Base-by-base conservation (phyloP, 2,797 vertebrate species). In the Schizopygopsis pylzovi region DNA sequence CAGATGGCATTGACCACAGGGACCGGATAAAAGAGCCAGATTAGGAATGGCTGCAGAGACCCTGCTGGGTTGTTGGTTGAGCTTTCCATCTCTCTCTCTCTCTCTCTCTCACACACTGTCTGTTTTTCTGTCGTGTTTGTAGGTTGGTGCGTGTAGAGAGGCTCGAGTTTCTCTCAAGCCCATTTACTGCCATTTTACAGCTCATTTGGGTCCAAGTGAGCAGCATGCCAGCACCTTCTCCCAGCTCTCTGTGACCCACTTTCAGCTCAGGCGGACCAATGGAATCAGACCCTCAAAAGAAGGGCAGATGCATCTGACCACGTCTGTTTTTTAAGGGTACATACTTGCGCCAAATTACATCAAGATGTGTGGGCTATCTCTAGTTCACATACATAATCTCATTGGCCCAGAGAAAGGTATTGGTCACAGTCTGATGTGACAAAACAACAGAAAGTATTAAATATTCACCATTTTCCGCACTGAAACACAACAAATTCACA, bases 131-230 rank as follows among this genome's bases (percentile, higher is more conserved):
- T 81, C 65, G 72, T 80, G 33, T 71, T 82, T 67, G 16, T 39
- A 28, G 39, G 37, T 76, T 72, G 18, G 41, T 78, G 72, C 16
- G 16, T 86, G 33, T 73, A 52, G 76, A 82, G 68, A 83, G 86
- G 89, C 92, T 93, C 77, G 54, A 72, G 90, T 93, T 94, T 67
- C 89, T 93, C 54, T 91, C 93, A 92, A 94, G 93, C 91, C 94
- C 92, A 95, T 95, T 95, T 95, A 92, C 93, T 94, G 94, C 92
- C 93, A 94, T 95, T 95, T 95, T 94, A 94, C 94, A 95, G 92
- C 93, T 94, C 93, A 94, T 95, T 96, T 94, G 92, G 77, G 92
- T 92, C 93, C 89, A 92, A 92, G 92, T 89, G 76, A 56, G 72
- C 81, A 83, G 78, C 78, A 82, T 93, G 93, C 92, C 92, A 87